These are phyloP conservation scores for Dryomyza anilis DNA, from an alignment of 2,888 invertebrate species.

Conservation along the genomic window DNA sequence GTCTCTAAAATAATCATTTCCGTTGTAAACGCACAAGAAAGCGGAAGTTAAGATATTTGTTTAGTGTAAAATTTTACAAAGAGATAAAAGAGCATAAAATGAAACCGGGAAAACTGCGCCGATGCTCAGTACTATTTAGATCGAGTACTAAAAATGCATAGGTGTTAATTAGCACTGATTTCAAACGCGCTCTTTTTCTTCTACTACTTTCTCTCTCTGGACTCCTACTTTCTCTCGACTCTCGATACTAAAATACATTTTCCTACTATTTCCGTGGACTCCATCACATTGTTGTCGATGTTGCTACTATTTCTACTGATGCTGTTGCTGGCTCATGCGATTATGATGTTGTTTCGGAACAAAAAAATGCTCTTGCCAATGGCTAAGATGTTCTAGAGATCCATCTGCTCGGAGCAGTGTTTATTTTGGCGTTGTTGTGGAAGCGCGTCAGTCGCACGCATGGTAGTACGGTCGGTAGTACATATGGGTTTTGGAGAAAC, in stretches of 20 bases:
- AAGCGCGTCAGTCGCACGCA: conserved; percentile 43
- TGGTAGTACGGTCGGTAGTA: too few relatives aligned
- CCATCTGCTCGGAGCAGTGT: conserved; percentile 43
- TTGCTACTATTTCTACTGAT: background rate
- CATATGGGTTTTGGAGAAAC: too few relatives aligned
- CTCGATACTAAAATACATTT: conserved; percentile 15
- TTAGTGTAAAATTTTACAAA: too few relatives aligned
- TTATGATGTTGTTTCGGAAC: background rate
- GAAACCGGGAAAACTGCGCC: too few relatives aligned
- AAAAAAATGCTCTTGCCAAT: conserved; percentile 2
- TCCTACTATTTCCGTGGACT: conserved; percentile 2
- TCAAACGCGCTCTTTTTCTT: conserved; percentile 1
- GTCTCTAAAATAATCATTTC: conserved; percentile 35
- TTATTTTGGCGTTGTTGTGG: conserved; percentile 54
- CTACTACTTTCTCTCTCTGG: too few relatives aligned
- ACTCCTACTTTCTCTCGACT: too few relatives aligned
- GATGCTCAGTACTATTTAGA: too few relatives aligned
- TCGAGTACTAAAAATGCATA: background rate
- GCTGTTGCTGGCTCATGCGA: too few relatives aligned
- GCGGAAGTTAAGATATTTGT: conserved; percentile 38
- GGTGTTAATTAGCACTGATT: background rate
- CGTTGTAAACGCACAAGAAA: conserved; percentile 37
- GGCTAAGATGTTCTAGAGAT: conserved; percentile 23
- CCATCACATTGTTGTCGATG: conserved; percentile 11
- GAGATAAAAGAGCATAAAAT: too few relatives aligned